Base-by-base conservation (phyloP, 2,113 vertebrate genomes). In the Geococcyx californianus region DNA sequence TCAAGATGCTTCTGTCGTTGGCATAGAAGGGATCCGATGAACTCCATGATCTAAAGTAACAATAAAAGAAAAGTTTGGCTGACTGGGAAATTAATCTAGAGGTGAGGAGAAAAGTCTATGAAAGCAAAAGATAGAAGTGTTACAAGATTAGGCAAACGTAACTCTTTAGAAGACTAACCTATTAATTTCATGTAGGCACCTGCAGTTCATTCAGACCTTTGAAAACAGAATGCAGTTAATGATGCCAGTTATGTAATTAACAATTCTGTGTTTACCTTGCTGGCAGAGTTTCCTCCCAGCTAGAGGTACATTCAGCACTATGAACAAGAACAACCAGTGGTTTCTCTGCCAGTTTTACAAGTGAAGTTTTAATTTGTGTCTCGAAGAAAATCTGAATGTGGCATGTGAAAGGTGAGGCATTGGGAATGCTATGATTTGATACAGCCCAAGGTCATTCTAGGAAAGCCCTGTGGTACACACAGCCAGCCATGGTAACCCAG, bases 1-100 rank as follows among this genome's bases (percentile, higher is more conserved):
- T 99, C 98, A 99, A 88, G 98, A 99, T 98, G 98, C 98, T 99
- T 95, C 98, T 98, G 98, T 99, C 99, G 96, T 98, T 99, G 98
- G 98, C 98, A 98, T 96, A 99, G 98, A 98, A 98, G 96, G 98
- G 99, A 91, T 99, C 99, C 72, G 98, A 97, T 96, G 99, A 97
- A 96, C 98, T 99, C 99, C 99, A 99, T 69, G 98, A 99, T 99
- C 99, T 99, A 98, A 98, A 99, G 98, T 82, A 98, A 98, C 96
- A 98, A 98, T 95, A 98, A 98, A 97, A 99, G 84, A 98, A 63
- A 98, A 97, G 91, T 97, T 98, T 98, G 97, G 98, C 98, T 98
- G 97, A 97, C 95, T 91, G 93, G 95, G 87, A 95, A 98, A 52
- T 87, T 78, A 49, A 63, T 76, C 95, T 84, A 69, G 84, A 96